Conservation (phyloP, 1,140 invertebrate species). For the Leptinotarsa lineolata region DNA sequence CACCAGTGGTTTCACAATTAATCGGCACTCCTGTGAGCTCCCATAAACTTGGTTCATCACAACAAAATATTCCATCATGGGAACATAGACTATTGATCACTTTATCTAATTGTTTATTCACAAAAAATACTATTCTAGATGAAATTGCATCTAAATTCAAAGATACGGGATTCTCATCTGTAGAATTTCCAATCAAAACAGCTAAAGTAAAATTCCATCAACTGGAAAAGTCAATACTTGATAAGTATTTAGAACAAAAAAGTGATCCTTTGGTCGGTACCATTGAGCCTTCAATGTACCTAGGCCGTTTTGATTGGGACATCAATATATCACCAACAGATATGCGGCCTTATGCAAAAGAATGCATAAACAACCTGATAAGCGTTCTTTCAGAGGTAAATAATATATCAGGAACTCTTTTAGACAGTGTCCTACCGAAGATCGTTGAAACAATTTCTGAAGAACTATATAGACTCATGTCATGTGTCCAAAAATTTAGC, state of each 20-base stretch:
- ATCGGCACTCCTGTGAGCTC: conserved; percentile 64
- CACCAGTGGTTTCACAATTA: conserved; percentile 66
- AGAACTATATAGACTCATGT: conserved; percentile 85
- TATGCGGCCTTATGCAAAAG: conserved; percentile 88
- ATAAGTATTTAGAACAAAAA: conserved; percentile 89
- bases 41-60: conserved; percentile 41
- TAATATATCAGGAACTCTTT: conserved; percentile 77
- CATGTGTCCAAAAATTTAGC: conserved; percentile 75
- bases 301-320: conserved; percentile 85
- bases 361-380: conserved; percentile 89
- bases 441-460: conserved; percentile 90
- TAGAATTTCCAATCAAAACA: conserved; percentile 64
- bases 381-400: conserved; percentile 92
- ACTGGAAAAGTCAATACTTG: conserved; percentile 72
- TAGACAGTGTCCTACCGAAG: conserved; percentile 77
- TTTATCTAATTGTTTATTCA: conserved; percentile 88
- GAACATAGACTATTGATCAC: conserved; percentile 83
- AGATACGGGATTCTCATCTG: conserved; percentile 72
- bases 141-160: conserved; percentile 68
- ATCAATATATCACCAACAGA: conserved; percentile 74
- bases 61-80: conserved; percentile 64
- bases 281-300: conserved; percentile 94
- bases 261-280: conserved; percentile 90
- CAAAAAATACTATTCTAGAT: conserved; percentile 73
- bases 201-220: conserved; percentile 64